Evolutionary conservation across 2,888 invertebrate genomes (phyloP).

Genomic region (Caenorhabditis virilis): DNA sequence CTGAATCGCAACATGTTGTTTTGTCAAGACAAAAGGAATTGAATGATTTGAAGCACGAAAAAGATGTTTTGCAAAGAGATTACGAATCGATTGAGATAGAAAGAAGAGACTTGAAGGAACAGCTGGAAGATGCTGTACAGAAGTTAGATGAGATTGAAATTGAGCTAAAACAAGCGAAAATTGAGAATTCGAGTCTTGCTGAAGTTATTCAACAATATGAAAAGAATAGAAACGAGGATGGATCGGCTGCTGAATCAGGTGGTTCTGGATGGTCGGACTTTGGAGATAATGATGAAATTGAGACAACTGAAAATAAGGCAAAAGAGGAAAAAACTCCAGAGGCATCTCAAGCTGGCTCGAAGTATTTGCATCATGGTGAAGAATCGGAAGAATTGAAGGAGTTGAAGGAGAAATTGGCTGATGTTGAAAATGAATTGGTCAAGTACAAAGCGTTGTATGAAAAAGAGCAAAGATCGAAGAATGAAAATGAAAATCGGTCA

Average conservation of each 20-base stretch:
- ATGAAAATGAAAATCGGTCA: conserved; percentile 16
- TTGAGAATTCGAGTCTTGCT: conserved; percentile 5
- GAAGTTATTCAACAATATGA: conserved; percentile 13
- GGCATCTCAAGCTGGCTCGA: conserved; percentile 1
- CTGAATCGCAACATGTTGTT: conserved; percentile 8
- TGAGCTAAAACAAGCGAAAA: conserved; percentile 1
- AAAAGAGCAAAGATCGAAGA: conserved; percentile 15
- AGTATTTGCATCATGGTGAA: conserved; percentile 24
- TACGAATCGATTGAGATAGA: neutral
- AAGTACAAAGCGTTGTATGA: conserved; percentile 11
- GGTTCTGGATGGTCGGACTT: conserved; percentile 55
- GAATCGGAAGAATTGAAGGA: conserved; percentile 24
- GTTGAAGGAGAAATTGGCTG: conserved; percentile 24
- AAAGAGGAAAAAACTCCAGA: conserved; percentile 31
- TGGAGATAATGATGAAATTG: conserved; percentile 37
- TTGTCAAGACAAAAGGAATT: conserved; percentile 15
- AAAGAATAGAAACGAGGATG: conserved; percentile 11
- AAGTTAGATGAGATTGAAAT: conserved; percentile 1
- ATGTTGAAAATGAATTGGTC: conserved; percentile 23
- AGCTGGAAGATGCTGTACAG: neutral
- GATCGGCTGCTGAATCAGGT: conserved; percentile 37
- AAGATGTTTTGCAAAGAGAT: conserved; percentile 3
- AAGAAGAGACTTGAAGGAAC: conserved; percentile 1
- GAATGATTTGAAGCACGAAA: conserved; percentile 6
- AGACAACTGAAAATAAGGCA: conserved; percentile 16